Percentiles rank a stretch among this genome's conserved stretches.
phyloP scores from a whole-genome alignment of 1,140 invertebrate species.

The Pachyrhynchus sulphureomaculatus region DNA sequence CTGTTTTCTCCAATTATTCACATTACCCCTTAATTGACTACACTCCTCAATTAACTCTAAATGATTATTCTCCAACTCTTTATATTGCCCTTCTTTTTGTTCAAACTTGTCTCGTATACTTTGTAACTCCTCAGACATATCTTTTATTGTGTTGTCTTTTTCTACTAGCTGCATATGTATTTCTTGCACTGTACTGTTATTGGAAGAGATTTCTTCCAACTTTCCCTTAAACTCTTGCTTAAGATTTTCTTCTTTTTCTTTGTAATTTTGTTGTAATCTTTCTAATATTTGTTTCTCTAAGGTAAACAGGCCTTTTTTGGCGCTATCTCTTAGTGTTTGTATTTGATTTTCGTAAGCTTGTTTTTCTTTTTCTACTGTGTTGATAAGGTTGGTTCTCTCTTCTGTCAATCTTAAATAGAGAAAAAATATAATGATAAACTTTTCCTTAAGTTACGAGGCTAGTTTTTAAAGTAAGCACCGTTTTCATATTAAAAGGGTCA shows the following conservation, averaged over 20 bases:
- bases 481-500: too few species aligned
- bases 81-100: constrained; percentile 28
- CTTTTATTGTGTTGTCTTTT: constrained; percentile 51
- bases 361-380: constrained; percentile 24
- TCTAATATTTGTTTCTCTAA: constrained; percentile 43
- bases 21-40: constrained; percentile 20
- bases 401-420: constrained; percentile 24
- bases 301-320: constrained; percentile 40
- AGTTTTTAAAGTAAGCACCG: too few species aligned
- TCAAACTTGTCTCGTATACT: constrained; percentile 25
- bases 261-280: constrained; percentile 32
- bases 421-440: too few species aligned
- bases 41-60: constrained; percentile 44
- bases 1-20: constrained; percentile 44
- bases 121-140: constrained; percentile 42
- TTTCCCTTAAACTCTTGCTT: constrained; percentile 54
- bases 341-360: constrained; percentile 37
- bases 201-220: constrained; percentile 47
- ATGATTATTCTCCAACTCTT: constrained; percentile 43
- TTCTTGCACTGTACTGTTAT: constrained; percentile 50
- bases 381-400: constrained; percentile 25
- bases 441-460: too few species aligned
- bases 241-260: constrained; percentile 47
- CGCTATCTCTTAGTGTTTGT: constrained; percentile 34
- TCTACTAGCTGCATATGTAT: constrained; percentile 52